Conservation (phyloP, 1,140 invertebrate species). For the Brachionus angularis region DNA sequence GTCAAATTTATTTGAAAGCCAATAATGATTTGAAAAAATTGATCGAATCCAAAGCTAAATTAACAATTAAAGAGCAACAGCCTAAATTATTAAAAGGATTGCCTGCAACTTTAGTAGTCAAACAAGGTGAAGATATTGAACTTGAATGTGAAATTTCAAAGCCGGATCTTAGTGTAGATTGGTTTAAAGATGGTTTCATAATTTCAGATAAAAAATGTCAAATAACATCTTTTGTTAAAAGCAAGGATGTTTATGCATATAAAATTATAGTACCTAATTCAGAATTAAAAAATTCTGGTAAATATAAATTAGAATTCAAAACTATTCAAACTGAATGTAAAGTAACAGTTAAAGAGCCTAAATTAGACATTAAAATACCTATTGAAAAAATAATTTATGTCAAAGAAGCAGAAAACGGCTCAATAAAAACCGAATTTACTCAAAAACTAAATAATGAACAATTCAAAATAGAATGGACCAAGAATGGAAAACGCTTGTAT, state of each 20-base stretch:
- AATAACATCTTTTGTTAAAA: neutral
- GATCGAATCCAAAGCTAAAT: neutral
- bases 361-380: neutral
- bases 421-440: neutral
- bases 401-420: neutral
- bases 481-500: conserved; percentile 17
- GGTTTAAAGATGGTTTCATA: conserved; percentile 1
- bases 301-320: neutral
- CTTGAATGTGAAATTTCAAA: conserved; percentile 23
- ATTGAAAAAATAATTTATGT: conserved; percentile 11
- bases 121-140: neutral
- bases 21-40: neutral
- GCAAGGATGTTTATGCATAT: neutral
- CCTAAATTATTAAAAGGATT: conserved; percentile 1
- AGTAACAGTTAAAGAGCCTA: neutral
- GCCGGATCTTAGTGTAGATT: conserved; percentile 4
- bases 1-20: neutral
- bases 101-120: neutral
- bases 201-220: neutral
- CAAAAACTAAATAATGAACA: neutral
- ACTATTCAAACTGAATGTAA: conserved; percentile 9
- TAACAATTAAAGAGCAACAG: conserved; percentile 1
- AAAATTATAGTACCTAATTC: neutral
- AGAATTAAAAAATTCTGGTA: neutral
- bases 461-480: neutral